Evolutionary conservation across 1,140 invertebrate genomes (phyloP).

Genomic region (Eciton burchellii): DNA sequence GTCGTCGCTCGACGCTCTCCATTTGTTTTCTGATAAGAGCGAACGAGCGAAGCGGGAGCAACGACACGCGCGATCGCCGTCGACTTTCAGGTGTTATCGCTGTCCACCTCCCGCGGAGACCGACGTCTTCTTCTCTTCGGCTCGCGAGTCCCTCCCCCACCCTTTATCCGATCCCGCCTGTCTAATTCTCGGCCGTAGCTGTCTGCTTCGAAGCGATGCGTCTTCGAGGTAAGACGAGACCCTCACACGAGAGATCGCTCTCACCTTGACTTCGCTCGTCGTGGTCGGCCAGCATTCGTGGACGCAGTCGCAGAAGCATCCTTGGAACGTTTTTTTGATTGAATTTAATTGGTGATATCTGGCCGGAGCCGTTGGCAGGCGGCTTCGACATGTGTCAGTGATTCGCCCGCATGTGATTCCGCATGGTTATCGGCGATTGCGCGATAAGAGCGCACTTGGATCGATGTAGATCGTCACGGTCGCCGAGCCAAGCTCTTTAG

Average conservation of each 20-base stretch:
- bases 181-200: not conserved
- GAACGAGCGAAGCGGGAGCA: slow-evolving; percentile 27
- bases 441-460: not conserved
- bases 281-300: too few species aligned
- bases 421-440: not conserved
- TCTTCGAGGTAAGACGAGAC: not conserved
- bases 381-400: too few species aligned
- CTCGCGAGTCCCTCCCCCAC: too few species aligned
- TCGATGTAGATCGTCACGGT: slow-evolving; percentile 55
- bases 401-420: too few species aligned
- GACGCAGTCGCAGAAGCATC: too few species aligned
- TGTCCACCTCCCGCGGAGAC: not conserved
- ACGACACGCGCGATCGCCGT: slow-evolving; percentile 23
- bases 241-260: not conserved
- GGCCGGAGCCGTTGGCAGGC: not conserved
- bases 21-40: slow-evolving; percentile 40
- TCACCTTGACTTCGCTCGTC: too few species aligned
- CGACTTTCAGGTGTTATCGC: slow-evolving; percentile 19
- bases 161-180: not conserved
- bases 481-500: slow-evolving; percentile 25
- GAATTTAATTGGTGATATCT: too few species aligned
- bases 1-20: slow-evolving; percentile 23
- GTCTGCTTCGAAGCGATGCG: not conserved
- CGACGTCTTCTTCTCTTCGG: not conserved
- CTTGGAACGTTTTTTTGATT: too few species aligned